Percentiles rank a stretch among this genome's conserved stretches.
These are phyloP conservation scores for Diarsia brunnea DNA, from an alignment of 2,888 invertebrate genomes.

Conservation along the genomic window DNA sequence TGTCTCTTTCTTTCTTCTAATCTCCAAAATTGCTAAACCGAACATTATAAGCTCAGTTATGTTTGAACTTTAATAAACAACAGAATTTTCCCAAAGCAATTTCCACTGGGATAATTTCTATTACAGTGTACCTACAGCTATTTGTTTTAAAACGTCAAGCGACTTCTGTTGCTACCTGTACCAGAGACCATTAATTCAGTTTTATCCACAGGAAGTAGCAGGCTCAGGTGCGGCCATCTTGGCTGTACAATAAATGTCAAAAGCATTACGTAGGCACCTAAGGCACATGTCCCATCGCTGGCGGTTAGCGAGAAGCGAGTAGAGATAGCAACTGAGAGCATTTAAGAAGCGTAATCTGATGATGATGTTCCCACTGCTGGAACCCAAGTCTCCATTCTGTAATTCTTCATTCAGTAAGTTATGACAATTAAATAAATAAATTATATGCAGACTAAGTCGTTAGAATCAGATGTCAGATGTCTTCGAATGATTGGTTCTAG, in stretches of 20 bases:
- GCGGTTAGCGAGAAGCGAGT: not conserved
- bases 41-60: too few relatives aligned
- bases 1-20: too few relatives aligned
- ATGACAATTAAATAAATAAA: too few relatives aligned
- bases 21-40: too few relatives aligned
- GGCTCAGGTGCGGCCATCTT: conserved; percentile 60
- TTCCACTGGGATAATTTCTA: not conserved
- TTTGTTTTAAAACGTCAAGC: not conserved
- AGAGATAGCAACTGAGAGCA: not conserved
- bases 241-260: conserved; percentile 59
- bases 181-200: conserved; percentile 55
- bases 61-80: not conserved
- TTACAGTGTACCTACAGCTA: not conserved
- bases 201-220: conserved; percentile 38
- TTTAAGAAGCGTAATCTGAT: too few relatives aligned
- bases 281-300: too few relatives aligned
- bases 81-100: not conserved
- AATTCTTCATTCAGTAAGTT: too few relatives aligned
- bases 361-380: too few relatives aligned
- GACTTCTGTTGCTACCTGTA: conserved; percentile 21
- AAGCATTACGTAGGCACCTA: conserved; percentile 24
- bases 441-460: too few relatives aligned
- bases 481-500: too few relatives aligned
- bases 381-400: too few relatives aligned
- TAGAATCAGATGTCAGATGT: too few relatives aligned